phyloP scores from a whole-genome alignment of 1,140 invertebrate species.

The Linepithema humile region DNA sequence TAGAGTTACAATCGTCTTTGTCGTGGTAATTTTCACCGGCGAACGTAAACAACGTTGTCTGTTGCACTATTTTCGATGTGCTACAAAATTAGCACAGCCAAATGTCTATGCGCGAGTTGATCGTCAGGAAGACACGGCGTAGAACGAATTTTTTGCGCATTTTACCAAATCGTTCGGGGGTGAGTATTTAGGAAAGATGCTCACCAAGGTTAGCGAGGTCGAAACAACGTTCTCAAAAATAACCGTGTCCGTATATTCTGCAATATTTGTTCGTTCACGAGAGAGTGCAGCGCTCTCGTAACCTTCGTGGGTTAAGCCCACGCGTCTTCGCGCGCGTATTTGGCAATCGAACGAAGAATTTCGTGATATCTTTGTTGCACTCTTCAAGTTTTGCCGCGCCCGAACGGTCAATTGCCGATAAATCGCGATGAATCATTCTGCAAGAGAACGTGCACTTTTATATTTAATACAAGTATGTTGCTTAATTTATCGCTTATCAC shows the following conservation, averaged over 20 bases:
- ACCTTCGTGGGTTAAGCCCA: conserved; percentile 63
- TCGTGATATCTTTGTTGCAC: conserved; percentile 21
- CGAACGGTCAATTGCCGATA: not conserved
- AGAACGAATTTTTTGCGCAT: conserved; percentile 24
- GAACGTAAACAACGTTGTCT: conserved; percentile 22
- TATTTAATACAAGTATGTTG: not conserved
- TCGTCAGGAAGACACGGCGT: not conserved
- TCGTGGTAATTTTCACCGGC: not conserved
- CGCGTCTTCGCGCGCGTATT: conserved; percentile 41
- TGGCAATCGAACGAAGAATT: not conserved
- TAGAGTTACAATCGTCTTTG: not conserved
- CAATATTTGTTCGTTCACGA: conserved; percentile 37
- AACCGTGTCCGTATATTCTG: conserved; percentile 53
- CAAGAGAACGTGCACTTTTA: not conserved
- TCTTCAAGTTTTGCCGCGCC: not conserved
- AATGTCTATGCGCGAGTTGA: not conserved
- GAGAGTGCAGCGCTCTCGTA: conserved; percentile 66
- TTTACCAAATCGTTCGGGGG: not conserved
- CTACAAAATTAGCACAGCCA: conserved; percentile 10
- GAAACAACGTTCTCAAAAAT: conserved; percentile 61
- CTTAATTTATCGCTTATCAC: not conserved
- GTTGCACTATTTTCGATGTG: not conserved
- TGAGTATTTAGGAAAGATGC: conserved; percentile 42
- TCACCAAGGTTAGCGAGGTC: conserved; percentile 58
- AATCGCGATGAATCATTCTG: conserved; percentile 1